A percentile compares a stretch with the other conserved stretches of the same genome.
These are phyloP conservation scores for Paramisgurnus dabryanus DNA, from an alignment of 2,113 vertebrate species.

Conservation along the genomic window DNA sequence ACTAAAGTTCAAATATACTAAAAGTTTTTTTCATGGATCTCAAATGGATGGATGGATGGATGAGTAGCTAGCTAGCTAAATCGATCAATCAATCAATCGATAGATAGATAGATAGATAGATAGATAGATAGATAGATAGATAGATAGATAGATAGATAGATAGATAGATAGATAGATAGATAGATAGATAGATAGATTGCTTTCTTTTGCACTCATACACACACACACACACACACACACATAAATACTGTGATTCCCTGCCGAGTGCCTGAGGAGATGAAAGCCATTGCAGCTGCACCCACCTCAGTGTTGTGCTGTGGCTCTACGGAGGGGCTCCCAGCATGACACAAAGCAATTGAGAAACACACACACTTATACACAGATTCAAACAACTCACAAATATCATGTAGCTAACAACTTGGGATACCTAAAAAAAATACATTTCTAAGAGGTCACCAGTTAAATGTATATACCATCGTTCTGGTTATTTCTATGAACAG, in stretches of 20 bases:
- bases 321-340: constrained; percentile 59
- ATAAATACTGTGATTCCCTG: constrained; percentile 50
- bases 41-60: too few species aligned
- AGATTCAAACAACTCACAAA: constrained; percentile 34
- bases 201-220: constrained; percentile 49
- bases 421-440: constrained; percentile 74
- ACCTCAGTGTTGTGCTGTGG: constrained; percentile 61
- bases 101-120: too few species aligned
- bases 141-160: too few species aligned
- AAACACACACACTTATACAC: constrained; percentile 42
- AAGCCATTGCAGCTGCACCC: constrained; percentile 63
- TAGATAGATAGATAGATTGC: background rate
- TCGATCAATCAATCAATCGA: too few species aligned
- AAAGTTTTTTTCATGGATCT: constrained; percentile 21
- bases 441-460: constrained; percentile 70
- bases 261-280: constrained; percentile 63
- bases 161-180: too few species aligned
- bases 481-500: background rate
- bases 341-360: constrained; percentile 54
- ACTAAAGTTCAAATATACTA: constrained; percentile 22
- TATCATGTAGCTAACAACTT: constrained; percentile 52
- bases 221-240: constrained; percentile 50
- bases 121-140: too few species aligned
- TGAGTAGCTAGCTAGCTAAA: too few species aligned
- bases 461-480: constrained; percentile 19